phyloP scores from a whole-genome alignment of 2,888 invertebrate species.

The Clepsis dumicolana region DNA sequence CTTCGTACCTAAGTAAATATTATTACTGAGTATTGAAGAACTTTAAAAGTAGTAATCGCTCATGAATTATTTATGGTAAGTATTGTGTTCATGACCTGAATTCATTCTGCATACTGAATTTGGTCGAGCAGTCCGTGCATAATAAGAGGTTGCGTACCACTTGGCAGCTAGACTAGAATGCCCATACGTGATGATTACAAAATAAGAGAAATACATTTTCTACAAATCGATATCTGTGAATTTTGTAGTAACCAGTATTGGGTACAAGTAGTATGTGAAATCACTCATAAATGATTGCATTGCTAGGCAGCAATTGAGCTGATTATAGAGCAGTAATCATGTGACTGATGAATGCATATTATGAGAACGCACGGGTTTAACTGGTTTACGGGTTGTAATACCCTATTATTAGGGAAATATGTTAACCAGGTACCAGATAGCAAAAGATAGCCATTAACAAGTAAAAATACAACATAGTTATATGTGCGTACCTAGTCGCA shows the following conservation, averaged over 20 bases:
- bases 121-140: constrained; percentile 61
- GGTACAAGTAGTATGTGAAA: constrained; percentile 14
- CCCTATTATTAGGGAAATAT: not conserved
- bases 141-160: constrained; percentile 52
- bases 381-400: constrained; percentile 2
- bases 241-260: not conserved
- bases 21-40: not conserved
- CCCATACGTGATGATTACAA: constrained; percentile 48
- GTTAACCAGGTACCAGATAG: not conserved
- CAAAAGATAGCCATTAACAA: not conserved
- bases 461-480: not conserved
- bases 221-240: constrained; percentile 6
- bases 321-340: constrained; percentile 24
- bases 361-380: constrained; percentile 19
- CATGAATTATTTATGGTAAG: constrained; percentile 66
- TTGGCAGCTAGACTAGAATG: constrained; percentile 44
- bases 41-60: constrained; percentile 46
- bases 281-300: constrained; percentile 23
- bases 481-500: not conserved
- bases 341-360: constrained; percentile 19
- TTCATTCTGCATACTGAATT: constrained; percentile 70
- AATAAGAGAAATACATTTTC: constrained; percentile 31
- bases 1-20: not conserved
- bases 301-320: constrained; percentile 16
- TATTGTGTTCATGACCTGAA: constrained; percentile 76